Percentiles rank a stretch among this genome's conserved stretches.
These are phyloP conservation scores for Aporophyla lueneburgensis DNA, from an alignment of 2,888 invertebrate genomes.

Conservation along the genomic window DNA sequence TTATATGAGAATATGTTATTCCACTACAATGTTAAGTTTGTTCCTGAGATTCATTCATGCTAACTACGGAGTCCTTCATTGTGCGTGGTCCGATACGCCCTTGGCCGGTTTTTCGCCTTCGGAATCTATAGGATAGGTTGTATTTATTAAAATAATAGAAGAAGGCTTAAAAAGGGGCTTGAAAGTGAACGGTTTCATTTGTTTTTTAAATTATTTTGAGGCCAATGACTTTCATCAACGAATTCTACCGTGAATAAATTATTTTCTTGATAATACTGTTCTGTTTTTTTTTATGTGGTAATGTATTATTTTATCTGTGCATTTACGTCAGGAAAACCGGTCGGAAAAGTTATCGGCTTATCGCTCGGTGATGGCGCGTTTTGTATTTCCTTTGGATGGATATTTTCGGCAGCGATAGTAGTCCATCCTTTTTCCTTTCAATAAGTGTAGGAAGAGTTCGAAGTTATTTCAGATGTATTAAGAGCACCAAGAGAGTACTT, in stretches of 20 bases:
- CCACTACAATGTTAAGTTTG: too few relatives aligned
- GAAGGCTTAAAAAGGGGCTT: neutral
- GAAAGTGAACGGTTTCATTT: neutral
- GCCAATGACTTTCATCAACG: neutral
- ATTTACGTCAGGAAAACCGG: neutral
- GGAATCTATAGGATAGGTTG: neutral
- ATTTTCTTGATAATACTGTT: neutral
- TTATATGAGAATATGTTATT: too few relatives aligned
- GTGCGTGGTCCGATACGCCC: too few relatives aligned
- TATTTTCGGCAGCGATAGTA: slow-evolving; percentile 10
- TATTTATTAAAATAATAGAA: neutral
- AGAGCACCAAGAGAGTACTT: neutral
- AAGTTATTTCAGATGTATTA: neutral
- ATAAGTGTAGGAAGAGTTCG: neutral
- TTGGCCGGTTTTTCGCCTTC: neutral
- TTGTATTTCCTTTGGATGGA: slow-evolving; percentile 17
- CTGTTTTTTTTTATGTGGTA: neutral
- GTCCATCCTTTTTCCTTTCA: neutral
- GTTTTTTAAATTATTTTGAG: neutral
- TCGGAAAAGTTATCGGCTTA: slow-evolving; percentile 2
- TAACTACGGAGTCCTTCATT: too few relatives aligned
- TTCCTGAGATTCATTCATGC: too few relatives aligned
- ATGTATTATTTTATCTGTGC: slow-evolving; percentile 4
- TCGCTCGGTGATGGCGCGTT: neutral
- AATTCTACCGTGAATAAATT: neutral